A percentile compares a stretch with the other conserved stretches of the same genome.
Evolutionary conservation across 2,797 vertebrate species (phyloP).

Genomic region (Chlorospingus flavigularis): DNA sequence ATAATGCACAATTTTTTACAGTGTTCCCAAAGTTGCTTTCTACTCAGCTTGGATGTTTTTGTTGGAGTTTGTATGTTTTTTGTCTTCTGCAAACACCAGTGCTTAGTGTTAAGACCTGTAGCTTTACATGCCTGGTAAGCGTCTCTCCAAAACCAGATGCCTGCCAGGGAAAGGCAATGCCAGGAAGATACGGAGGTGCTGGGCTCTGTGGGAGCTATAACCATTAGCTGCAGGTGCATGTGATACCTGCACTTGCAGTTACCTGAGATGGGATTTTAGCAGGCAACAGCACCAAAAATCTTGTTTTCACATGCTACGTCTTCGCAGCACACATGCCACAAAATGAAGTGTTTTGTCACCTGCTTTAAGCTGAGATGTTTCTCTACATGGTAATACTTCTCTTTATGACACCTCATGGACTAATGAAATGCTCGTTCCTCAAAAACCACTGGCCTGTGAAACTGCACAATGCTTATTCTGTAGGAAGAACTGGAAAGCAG

Average conservation of each 20-base stretch:
- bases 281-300: background rate
- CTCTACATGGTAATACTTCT: background rate
- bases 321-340: background rate
- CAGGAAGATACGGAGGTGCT: accelerated
- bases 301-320: background rate
- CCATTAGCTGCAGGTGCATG: background rate
- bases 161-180: background rate
- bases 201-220: background rate
- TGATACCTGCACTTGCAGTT: accelerated
- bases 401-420: background rate
- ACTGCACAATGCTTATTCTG: background rate
- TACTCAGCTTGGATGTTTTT: background rate
- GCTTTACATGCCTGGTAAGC: background rate
- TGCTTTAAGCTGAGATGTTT: background rate
- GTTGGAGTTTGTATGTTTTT: background rate
- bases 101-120: background rate
- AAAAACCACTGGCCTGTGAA: background rate
- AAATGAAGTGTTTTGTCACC: background rate
- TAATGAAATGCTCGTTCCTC: background rate
- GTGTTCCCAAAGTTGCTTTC: background rate
- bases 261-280: background rate
- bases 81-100: background rate
- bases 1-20: background rate
- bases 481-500: background rate
- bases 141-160: background rate